Percentiles rank a stretch among this genome's conserved stretches.
These are phyloP conservation scores for Podarcis cretensis DNA, from an alignment of 2,113 vertebrate species.

Conservation along the genomic window DNA sequence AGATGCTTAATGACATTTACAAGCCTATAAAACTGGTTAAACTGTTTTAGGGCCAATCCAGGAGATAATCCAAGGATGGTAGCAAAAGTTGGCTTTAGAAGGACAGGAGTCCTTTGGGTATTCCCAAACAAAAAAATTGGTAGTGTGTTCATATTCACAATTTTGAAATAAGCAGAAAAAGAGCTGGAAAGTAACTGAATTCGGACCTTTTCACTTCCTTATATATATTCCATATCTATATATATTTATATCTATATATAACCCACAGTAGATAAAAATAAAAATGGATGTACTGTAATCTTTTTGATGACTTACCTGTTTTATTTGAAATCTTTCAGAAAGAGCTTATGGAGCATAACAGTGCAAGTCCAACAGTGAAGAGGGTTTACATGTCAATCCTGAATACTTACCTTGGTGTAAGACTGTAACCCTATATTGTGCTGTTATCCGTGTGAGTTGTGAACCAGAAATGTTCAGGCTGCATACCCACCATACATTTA, in stretches of 20 bases:
- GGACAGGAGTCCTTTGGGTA: neutral
- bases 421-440: neutral
- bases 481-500: no score
- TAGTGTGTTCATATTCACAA: neutral
- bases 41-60: conserved; percentile 21
- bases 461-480: neutral
- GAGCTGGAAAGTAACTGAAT: neutral
- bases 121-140: neutral
- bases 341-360: neutral
- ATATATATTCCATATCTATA: no score
- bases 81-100: neutral
- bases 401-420: neutral
- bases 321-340: neutral
- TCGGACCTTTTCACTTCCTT: no score
- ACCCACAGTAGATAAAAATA: no score
- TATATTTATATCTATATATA: no score
- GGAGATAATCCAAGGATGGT: conserved; percentile 30
- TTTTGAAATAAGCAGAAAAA: neutral
- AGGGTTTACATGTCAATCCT: no score
- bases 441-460: neutral
- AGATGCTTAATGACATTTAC: conserved; percentile 45
- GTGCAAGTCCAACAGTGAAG: neutral
- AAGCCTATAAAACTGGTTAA: conserved; percentile 52
- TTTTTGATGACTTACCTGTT: neutral
- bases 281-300: neutral